Evolutionary conservation across 1,140 invertebrate genomes (phyloP), one percentile per base, ranked within the genome.

Genomic region (Papilio helenus): DNA sequence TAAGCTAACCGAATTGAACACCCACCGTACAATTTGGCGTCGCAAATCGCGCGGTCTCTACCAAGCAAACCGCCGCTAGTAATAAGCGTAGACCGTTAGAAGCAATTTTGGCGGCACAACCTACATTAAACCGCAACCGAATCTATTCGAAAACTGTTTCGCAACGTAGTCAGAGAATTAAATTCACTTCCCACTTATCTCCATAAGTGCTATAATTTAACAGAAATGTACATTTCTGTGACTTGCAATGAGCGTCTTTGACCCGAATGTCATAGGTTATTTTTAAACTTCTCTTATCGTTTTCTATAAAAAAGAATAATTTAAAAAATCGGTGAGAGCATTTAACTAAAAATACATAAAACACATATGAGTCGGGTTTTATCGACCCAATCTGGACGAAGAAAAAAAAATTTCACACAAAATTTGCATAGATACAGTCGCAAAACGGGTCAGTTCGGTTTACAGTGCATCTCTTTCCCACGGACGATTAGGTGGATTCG

Each of bases 401-500:
- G 26, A 44, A 77, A 65, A 77, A 77, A 77, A 77, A 72, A 81
- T 44, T 80, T 79, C 78, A 82, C 80, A 81, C 83, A 76, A 82
- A 83, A 87, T 87, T 87, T 86, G 86, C 86, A 87, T 87, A 87
- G 79, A 79, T 81, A 74, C 81, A 79, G 76, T 85, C 81, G 88
- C 86, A 84, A 88, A 92, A 92, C 90, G 83, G 88, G 90, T 90
- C 85, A 74, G 88, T 82, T 89, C 61, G 74, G 84, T 90, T 83
- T 82, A 72, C 81, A 86, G 73, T 73, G 68, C 73, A 44, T 78
- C 79, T 51, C 77, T 74, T 92, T 92, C 90, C 87, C 90, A 92
- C 90, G 88, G 81, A 82, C 51, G 44, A 74, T 74, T 26, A 51
- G 42, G 4, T 20, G 34, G 20, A 65, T 77, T 46, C 58, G 23